Conservation (phyloP, 1,140 invertebrate species). For the Apis cerana region DNA sequence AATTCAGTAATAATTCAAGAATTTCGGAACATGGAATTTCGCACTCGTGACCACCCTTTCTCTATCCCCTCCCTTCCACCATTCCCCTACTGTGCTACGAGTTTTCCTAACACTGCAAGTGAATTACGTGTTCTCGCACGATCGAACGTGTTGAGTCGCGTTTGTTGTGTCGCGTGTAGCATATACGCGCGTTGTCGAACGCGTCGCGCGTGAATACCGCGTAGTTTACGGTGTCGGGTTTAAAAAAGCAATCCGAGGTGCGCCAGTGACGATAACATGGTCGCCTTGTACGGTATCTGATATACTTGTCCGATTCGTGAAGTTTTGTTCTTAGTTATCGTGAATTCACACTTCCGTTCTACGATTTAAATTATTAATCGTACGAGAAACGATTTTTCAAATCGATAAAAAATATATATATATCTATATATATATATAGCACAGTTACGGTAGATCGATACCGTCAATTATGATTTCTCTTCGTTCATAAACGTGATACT, state of each 20-base stretch:
- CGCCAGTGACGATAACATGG: conserved; percentile 3
- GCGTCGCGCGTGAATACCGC: conserved; percentile 11
- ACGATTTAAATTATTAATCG: not conserved
- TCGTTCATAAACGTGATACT: not conserved
- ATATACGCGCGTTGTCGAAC: conserved; percentile 2
- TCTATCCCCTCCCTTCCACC: not conserved
- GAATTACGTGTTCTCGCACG: conserved; percentile 11
- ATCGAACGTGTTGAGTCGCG: not conserved
- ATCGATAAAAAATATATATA: not conserved
- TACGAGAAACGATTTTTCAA: not conserved
- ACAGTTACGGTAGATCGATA: not conserved
- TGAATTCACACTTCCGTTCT: not conserved
- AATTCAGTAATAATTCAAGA: not conserved
- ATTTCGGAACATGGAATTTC: conserved; percentile 16
- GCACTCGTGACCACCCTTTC: conserved; percentile 12
- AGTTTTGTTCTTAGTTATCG: not conserved
- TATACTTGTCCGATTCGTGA: not conserved
- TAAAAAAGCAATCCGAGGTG: conserved; percentile 29
- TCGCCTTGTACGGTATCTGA: not conserved
- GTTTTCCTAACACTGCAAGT: not conserved
- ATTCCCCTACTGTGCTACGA: not conserved
- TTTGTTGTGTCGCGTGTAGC: not conserved
- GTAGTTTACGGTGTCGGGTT: conserved; percentile 18
- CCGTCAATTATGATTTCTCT: not conserved
- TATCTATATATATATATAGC: too few relatives aligned